Percentiles rank a stretch among this genome's conserved stretches.
Evolutionary conservation across 2,888 invertebrate species (phyloP).

Genomic region (Strigamia transsilvanica): DNA sequence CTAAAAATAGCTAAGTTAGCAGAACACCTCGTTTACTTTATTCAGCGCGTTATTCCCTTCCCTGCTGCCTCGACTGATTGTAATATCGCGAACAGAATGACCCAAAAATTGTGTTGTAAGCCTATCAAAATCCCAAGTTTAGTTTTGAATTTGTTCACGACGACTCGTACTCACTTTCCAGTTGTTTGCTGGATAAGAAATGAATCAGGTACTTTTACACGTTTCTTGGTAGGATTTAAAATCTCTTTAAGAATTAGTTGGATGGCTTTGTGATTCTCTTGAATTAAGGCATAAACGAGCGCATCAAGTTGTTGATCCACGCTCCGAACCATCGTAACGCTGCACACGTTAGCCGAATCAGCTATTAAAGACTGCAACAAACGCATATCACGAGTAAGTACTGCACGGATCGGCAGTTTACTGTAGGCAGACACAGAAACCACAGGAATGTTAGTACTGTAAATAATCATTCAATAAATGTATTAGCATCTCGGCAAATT

Average conservation of each 20-base stretch:
- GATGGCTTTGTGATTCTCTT: constrained; percentile 62
- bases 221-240: constrained; percentile 55
- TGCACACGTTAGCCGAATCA: constrained; percentile 62
- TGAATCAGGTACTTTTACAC: constrained; percentile 58
- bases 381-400: constrained; percentile 63
- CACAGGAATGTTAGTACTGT: constrained; percentile 64
- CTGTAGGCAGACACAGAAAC: constrained; percentile 65
- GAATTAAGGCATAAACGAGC: constrained; percentile 62
- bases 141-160: background rate
- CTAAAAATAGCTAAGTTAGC: background rate
- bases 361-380: constrained; percentile 62
- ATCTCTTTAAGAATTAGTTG: constrained; percentile 59
- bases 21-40: constrained; percentile 60
- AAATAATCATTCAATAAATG: constrained; percentile 56
- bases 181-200: constrained; percentile 60
- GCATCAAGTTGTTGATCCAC: constrained; percentile 61
- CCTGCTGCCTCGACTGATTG: constrained; percentile 65
- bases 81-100: constrained; percentile 63
- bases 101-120: constrained; percentile 62
- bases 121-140: constrained; percentile 56
- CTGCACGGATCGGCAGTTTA: constrained; percentile 66
- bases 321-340: constrained; percentile 60
- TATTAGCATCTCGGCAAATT: background rate
- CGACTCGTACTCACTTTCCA: constrained; percentile 60
- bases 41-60: constrained; percentile 68